Evolutionary conservation across 2,797 vertebrate species (phyloP).

Genomic region (Pogonophryne albipinna): DNA sequence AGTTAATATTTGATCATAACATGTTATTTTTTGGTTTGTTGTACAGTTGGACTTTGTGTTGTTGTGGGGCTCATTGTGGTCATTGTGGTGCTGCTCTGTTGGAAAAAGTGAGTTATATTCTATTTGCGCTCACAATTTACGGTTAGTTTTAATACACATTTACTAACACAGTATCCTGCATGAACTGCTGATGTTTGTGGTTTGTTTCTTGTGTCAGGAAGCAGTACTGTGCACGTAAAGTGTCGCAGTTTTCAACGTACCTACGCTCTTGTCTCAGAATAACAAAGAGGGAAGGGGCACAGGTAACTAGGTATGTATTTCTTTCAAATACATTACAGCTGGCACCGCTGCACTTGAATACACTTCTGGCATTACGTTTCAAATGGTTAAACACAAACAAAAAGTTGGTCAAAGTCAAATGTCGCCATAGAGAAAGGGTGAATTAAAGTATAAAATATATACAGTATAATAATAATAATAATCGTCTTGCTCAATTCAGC

Average conservation of each 20-base stretch:
- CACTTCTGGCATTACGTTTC: neutral
- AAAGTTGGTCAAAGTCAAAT: too few species aligned
- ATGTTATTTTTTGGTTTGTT: slow-evolving; percentile 5
- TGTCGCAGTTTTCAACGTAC: neutral
- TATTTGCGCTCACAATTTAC: neutral
- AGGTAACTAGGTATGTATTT: slow-evolving; percentile 4
- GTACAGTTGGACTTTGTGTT: accelerated
- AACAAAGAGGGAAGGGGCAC: neutral
- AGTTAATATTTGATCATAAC: slow-evolving; percentile 8
- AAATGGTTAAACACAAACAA: neutral
- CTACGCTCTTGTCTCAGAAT: neutral
- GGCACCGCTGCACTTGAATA: neutral
- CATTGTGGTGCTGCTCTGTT: accelerated
- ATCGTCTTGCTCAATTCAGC: neutral
- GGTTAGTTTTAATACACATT: neutral
- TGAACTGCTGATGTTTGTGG: slow-evolving; percentile 3
- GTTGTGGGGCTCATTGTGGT: accelerated
- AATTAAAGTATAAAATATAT: neutral
- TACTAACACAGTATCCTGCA: neutral
- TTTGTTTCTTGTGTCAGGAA: slow-evolving; percentile 15
- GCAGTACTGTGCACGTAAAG: accelerated
- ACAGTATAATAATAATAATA: neutral
- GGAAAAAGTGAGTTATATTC: slow-evolving; percentile 41
- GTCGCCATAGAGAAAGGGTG: neutral
- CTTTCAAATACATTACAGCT: neutral